Percentiles rank a stretch among this genome's conserved stretches.
These are phyloP conservation scores for Octopus bimaculoides DNA, from an alignment of 1,140 invertebrate species.

Conservation along the genomic window DNA sequence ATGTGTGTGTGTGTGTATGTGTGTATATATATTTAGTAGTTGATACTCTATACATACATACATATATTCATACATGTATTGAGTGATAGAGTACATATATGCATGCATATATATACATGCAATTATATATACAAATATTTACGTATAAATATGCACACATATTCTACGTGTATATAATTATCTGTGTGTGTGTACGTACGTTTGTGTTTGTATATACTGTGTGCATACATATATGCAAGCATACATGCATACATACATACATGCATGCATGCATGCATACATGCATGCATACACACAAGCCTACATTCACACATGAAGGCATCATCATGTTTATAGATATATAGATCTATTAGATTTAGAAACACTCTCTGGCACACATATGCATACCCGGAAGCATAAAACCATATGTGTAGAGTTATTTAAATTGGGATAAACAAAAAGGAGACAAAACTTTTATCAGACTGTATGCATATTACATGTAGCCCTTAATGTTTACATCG, in stretches of 20 bases:
- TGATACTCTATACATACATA: neutral
- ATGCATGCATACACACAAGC: neutral
- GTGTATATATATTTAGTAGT: neutral
- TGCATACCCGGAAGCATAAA: too few species aligned
- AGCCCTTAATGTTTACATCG: too few species aligned
- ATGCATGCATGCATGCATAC: neutral
- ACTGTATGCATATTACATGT: too few species aligned
- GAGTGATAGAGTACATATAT: neutral
- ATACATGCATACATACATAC: neutral
- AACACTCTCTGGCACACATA: too few species aligned
- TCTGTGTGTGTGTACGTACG: neutral
- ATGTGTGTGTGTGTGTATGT: neutral
- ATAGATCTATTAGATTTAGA: too few species aligned
- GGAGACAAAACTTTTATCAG: too few species aligned
- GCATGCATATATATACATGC: neutral
- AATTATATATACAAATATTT: neutral
- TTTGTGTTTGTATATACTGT: neutral
- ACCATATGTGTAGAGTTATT: too few species aligned
- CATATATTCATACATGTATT: neutral
- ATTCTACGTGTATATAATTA: neutral
- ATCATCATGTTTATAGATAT: too few species aligned
- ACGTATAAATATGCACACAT: neutral
- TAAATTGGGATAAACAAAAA: too few species aligned
- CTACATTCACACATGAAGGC: too few species aligned
- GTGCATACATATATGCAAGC: neutral